Percentiles rank a stretch among this genome's conserved stretches.
Evolutionary conservation across 2,888 invertebrate species (phyloP).

Genomic region (Apoda limacodes): DNA sequence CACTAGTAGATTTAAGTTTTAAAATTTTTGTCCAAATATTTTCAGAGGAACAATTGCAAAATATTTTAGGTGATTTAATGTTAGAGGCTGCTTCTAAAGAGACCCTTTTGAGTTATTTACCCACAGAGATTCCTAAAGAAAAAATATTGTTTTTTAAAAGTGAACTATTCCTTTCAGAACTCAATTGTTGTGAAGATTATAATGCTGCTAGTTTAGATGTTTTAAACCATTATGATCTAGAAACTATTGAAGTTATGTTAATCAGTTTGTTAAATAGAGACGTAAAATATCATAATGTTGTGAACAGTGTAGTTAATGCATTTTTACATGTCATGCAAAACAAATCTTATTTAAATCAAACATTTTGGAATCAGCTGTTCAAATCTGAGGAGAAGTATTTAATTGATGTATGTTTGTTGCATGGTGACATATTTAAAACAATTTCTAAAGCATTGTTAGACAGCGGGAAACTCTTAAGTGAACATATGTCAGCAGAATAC

Average conservation of each 20-base stretch:
- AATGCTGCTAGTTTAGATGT: constrained; percentile 26
- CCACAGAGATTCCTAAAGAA: constrained; percentile 31
- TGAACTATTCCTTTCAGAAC: constrained; percentile 33
- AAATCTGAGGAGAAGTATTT: constrained; percentile 33
- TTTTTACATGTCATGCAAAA: constrained; percentile 30
- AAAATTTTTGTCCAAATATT: constrained; percentile 40
- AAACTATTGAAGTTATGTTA: constrained; percentile 36
- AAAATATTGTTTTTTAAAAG: constrained; percentile 39
- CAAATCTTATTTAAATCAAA: constrained; percentile 29
- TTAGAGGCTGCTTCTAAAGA: constrained; percentile 50
- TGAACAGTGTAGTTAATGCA: constrained; percentile 11
- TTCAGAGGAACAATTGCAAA: constrained; percentile 37
- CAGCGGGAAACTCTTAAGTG: constrained; percentile 41
- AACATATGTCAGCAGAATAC: constrained; percentile 43
- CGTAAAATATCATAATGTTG: constrained; percentile 19
- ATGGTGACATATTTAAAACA: constrained; percentile 34
- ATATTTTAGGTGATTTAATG: constrained; percentile 42
- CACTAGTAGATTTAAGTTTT: constrained; percentile 37
- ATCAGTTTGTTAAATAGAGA: constrained; percentile 36
- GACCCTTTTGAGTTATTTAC: constrained; percentile 35
- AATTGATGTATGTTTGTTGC: constrained; percentile 35
- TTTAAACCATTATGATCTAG: constrained; percentile 31
- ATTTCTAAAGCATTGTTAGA: constrained; percentile 46
- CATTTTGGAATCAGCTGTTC: constrained; percentile 44
- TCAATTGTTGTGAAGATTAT: constrained; percentile 25